These are phyloP conservation scores for Aphaenogaster ashmeadi DNA, from an alignment of 1,140 invertebrate genomes.

Conservation along the genomic window DNA sequence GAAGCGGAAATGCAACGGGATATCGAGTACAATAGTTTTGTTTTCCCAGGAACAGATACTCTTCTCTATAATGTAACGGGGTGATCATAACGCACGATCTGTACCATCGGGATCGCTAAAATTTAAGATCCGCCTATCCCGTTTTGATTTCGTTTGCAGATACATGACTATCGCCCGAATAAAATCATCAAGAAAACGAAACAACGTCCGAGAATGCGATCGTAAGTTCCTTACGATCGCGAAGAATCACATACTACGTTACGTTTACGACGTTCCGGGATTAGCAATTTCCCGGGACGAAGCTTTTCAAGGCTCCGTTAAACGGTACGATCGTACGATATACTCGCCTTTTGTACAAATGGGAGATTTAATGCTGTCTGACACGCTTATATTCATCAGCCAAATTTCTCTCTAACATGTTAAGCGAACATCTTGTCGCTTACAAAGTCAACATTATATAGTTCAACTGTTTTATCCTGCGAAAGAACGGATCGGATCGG, in stretches of 20 bases:
- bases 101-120: neutral
- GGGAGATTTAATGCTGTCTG: neutral
- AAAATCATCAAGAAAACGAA: slow-evolving; percentile 19
- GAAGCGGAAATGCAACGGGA: neutral
- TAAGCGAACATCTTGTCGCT: neutral
- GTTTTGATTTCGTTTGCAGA: slow-evolving; percentile 1
- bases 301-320: slow-evolving; percentile 33
- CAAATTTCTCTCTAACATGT: slow-evolving; percentile 5
- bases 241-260: slow-evolving; percentile 38
- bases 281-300: slow-evolving; percentile 39
- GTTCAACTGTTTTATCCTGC: neutral
- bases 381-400: neutral
- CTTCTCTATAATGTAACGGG: neutral
- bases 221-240: slow-evolving; percentile 50
- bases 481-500: neutral
- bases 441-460: neutral
- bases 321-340: slow-evolving; percentile 14
- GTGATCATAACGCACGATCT: neutral
- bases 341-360: slow-evolving; percentile 18
- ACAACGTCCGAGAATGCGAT: slow-evolving; percentile 26
- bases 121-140: neutral
- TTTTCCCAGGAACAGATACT: neutral
- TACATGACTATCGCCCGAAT: neutral
- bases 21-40: slow-evolving; percentile 14
- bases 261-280: slow-evolving; percentile 14